Base-by-base conservation (phyloP, 2,888 invertebrate species). In the Oeneis ivallda region DNA sequence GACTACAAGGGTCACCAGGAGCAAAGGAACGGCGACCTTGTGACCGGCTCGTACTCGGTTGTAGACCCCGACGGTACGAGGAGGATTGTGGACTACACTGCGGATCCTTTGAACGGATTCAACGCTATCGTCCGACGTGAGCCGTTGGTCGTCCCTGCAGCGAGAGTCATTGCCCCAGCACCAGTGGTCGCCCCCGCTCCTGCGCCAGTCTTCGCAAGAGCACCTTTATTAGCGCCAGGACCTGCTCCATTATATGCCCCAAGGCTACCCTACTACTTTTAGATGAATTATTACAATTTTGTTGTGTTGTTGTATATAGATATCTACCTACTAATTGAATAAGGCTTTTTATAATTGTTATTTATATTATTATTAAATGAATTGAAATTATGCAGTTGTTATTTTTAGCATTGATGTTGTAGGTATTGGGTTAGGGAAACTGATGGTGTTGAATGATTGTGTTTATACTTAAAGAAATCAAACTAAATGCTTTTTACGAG, bases 1-100 rank as follows among this genome's bases (percentile, higher is more conserved):
- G 93, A 93, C 84, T 92, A 89, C 81, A 93, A 93, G 72, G 92
- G 92, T 59, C 93, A 93, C 80, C 89, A 91, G 67, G 93, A 93
- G 75, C 84, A 89, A 19, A 87, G 93, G 64, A 92, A 92, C 72
- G 93, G 93, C 0, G 93, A 93, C 77, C 79, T 93, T 4, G 93
- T 93, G 63, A 92, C 93, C 39, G 93, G 93, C 4, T 93, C 92
- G 13, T 93, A 93, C 82, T 80, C 88, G 9, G 88, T 93, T 10
- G 86, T 89, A 2, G 93, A 93, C 70, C 90, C 93, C 26, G 93
- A 93, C 69, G 93, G 93, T 71, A 93, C 93, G 2, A 85, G 89
- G 63, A 87, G 93, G 71, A 92, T 88, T 9, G 93, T 93, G 0
- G 93, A 93, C 75, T 93, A 93, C 75, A 82, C 91, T 6, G 93